phyloP scores from a whole-genome alignment of 2,113 vertebrate species.

The Microcebus ravelobensis region DNA sequence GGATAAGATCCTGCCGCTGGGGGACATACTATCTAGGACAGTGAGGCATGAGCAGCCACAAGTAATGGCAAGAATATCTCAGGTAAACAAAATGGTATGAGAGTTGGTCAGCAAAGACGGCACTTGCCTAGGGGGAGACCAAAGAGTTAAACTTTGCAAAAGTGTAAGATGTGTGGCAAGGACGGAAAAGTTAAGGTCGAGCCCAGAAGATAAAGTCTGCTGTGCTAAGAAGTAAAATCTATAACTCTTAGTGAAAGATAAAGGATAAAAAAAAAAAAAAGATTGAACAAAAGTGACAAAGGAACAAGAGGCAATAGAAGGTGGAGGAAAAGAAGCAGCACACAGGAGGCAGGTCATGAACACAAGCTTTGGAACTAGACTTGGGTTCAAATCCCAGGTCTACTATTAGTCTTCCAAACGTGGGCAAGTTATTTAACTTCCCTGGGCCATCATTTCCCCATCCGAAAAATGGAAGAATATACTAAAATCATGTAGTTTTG shows the following conservation, averaged over 20 bases:
- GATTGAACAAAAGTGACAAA: background rate
- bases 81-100: background rate
- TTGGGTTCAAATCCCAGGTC: background rate
- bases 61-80: background rate
- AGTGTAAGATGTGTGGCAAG: background rate
- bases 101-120: background rate
- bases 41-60: background rate
- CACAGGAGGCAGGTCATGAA: background rate
- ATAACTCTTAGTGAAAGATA: background rate
- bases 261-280: background rate
- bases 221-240: background rate
- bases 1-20: background rate
- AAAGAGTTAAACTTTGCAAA: background rate
- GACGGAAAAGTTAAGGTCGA: background rate
- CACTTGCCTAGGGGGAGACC: background rate
- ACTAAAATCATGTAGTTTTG: background rate
- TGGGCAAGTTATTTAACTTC: background rate
- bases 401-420: background rate
- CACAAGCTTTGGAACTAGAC: background rate
- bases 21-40: background rate
- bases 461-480: background rate
- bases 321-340: background rate
- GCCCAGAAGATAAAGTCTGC: background rate
- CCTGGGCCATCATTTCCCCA: background rate
- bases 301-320: background rate